These are phyloP conservation scores for Jaculus jaculus DNA, from an alignment of 2,113 vertebrate species.

Conservation along the genomic window DNA sequence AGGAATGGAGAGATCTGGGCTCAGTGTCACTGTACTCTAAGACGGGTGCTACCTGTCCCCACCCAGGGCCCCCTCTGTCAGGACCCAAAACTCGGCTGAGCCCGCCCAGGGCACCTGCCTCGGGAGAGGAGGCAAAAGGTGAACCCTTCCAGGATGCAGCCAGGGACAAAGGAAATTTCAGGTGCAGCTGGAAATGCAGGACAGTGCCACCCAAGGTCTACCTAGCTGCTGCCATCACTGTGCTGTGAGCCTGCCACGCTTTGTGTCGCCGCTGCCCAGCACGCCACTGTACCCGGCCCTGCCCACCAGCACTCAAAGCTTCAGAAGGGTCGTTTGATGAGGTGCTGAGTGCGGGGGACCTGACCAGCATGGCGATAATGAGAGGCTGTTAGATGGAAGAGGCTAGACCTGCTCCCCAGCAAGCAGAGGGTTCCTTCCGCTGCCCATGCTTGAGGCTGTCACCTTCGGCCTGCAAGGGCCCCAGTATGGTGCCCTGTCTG, in stretches of 20 bases:
- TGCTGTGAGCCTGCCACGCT: background rate
- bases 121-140: background rate
- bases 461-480: background rate
- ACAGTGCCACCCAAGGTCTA: background rate
- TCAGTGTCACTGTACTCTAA: background rate
- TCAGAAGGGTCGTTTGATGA: no score
- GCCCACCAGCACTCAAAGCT: background rate
- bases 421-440: background rate
- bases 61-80: background rate
- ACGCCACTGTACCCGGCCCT: accelerated
- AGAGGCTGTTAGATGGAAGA: background rate
- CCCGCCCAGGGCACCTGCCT: background rate
- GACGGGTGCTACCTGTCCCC: background rate
- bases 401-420: background rate
- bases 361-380: background rate
- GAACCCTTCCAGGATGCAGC: background rate
- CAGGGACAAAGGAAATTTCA: background rate
- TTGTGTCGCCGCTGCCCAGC: background rate
- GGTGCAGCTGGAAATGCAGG: background rate
- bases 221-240: background rate
- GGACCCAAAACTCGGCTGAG: background rate
- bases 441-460: background rate
- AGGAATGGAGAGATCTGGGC: background rate
- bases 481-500: background rate
- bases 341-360: no score